Evolutionary conservation across 2,888 invertebrate species (phyloP), one percentile per base, ranked within the genome.

Genomic region (Tetragonula carbonaria): DNA sequence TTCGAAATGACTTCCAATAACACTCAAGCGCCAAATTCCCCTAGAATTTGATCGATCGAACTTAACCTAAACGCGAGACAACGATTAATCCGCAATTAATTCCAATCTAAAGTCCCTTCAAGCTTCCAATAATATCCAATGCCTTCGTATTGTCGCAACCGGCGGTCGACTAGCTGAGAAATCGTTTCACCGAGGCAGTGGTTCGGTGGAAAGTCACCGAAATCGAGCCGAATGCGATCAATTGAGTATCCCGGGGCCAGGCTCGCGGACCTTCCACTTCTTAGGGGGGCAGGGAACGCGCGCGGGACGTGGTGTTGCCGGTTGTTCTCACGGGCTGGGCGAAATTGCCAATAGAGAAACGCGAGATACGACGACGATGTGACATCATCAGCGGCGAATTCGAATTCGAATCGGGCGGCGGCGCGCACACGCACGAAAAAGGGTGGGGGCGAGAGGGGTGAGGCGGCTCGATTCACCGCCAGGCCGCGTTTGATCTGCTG

Each of bases 331-430:
- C 90, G 88, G 74, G 70, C 53, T 67, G 81, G 50, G 8, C 81
- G 82, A 84, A 87, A 82, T 66, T 68, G 87, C 79, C 90, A 86
- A 86, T 86, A 86, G 85, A 78, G 84, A 82, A 84, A 74, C 50
- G 62, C 62, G n/a, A 63, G 51, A 74, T 63, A 45, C 8, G 45
- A 45, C 45, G 73, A 63, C 73, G 74, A 23, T 82, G 84, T 90
- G 90, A 90, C 90, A 90, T 90, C 90, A 90, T 80, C 83, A 78
- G 57, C 76, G 59, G 78, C 82, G 90, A 86, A 90, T 90, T 90
- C 82, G 85, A 87, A 85, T 88, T 85, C 85, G 78, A 74, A 80
- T 74, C 78, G 79, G 71, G 51, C 70, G 78, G 68, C 53, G 57
- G 38, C 73, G 70, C 76, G 73, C 71, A 77, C 80, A 78, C 70